Evolutionary conservation across 2,888 invertebrate species (phyloP).

Genomic region (Theristus sp.): DNA sequence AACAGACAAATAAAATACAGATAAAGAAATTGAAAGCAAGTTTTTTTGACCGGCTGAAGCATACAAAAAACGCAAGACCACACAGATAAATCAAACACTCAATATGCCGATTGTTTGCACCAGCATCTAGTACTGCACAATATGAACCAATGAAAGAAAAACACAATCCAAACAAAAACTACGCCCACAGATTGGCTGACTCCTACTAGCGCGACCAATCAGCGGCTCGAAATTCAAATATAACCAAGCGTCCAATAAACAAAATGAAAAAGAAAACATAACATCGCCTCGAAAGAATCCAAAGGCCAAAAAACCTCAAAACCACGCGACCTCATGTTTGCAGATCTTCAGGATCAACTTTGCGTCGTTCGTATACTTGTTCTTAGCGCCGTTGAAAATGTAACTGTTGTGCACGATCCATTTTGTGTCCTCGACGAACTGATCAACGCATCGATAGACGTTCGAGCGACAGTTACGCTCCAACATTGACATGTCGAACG

Average conservation of each 20-base stretch:
- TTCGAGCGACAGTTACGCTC: conserved; percentile 33
- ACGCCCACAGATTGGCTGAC: too few species aligned
- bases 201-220: too few species aligned
- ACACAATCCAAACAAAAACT: too few species aligned
- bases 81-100: not conserved
- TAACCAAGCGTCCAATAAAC: too few species aligned
- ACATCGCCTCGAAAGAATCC: too few species aligned
- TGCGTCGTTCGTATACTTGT: conserved; percentile 35
- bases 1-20: not conserved
- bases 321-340: conserved; percentile 46
- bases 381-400: conserved; percentile 51
- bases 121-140: not conserved
- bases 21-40: not conserved
- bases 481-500: conserved; percentile 60
- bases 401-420: conserved; percentile 86
- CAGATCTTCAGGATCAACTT: conserved; percentile 62
- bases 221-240: too few species aligned
- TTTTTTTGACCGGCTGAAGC: too few species aligned
- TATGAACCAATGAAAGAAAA: too few species aligned
- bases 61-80: too few species aligned
- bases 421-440: conserved; percentile 50
- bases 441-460: not conserved
- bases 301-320: too few species aligned
- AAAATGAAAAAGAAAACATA: too few species aligned
- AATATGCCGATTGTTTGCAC: not conserved